These are phyloP conservation scores for Callipepla squamata DNA, from an alignment of 2,113 vertebrate genomes.

Conservation along the genomic window DNA sequence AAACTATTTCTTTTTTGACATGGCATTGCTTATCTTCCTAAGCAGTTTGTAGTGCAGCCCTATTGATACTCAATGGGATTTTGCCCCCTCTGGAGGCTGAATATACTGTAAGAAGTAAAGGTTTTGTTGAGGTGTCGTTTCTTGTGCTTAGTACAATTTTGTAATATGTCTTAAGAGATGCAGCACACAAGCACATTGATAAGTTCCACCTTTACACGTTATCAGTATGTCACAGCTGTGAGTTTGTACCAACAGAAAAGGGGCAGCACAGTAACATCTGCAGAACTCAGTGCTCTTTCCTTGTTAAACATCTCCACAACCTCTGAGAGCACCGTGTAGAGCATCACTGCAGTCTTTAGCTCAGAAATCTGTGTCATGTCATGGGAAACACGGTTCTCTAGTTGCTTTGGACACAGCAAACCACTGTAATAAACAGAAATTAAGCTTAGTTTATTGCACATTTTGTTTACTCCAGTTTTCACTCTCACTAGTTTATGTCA, in stretches of 20 bases:
- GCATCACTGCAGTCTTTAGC: neutral
- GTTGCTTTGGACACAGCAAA: slow-evolving; percentile 17
- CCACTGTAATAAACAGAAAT: neutral
- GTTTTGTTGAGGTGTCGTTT: neutral
- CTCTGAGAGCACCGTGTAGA: neutral
- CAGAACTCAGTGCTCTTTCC: neutral
- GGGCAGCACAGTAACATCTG: neutral
- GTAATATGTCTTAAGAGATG: neutral
- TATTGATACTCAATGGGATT: neutral
- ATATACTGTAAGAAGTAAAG: neutral
- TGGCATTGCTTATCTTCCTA: slow-evolving; percentile 2
- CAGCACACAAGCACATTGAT: neutral
- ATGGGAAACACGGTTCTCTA: neutral
- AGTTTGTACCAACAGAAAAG: neutral
- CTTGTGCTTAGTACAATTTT: neutral
- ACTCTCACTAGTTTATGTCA: neutral
- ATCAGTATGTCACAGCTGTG: slow-evolving; percentile 39
- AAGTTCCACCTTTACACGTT: neutral
- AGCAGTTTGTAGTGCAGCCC: neutral
- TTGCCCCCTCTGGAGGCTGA: fast-evolving
- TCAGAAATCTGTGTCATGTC: neutral
- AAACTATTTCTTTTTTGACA: neutral
- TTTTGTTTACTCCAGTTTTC: neutral
- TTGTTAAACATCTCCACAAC: neutral
- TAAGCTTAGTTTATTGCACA: neutral